Evolutionary conservation across 1,140 invertebrate species (phyloP), one percentile per base, ranked within the genome.

Genomic region (Bathynomus jamesi): DNA sequence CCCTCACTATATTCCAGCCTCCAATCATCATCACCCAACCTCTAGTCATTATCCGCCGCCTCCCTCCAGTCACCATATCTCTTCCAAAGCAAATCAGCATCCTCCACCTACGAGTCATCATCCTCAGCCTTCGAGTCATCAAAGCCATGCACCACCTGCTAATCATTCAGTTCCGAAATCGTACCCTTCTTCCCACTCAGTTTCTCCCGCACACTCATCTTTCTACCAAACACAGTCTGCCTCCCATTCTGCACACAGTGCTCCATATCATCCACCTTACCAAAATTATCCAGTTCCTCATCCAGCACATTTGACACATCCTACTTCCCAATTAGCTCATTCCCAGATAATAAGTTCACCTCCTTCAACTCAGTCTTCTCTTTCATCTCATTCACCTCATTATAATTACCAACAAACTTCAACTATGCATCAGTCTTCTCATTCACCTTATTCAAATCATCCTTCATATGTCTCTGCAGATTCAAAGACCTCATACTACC

Each of bases 361-460:
- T 63, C 61, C 61, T 27, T 7, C 60, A 21, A 29, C 63, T 30
- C 62, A 65, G n/a, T 30, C 31, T 25, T 69, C n/a, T 66, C n/a
- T n/a, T n/a, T n/a, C n/a, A n/a, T n/a, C 68, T 27, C 68, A 69
- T 69, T 28, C 46, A 11, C 4, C 60, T 7, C 61, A 63, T 25
- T 11, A 11, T 11, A 11, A 7, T 8, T 28, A 5, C 28, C 65
- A 21, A 66, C 24, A 13, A 40, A 2, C 65, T 28, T 40, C 32
- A 21, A 17, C 65, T 66, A 40, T n/a, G 21, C 65, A 66, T 66
- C 65, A 63, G 11, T 63, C 61, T 63, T 28, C 61, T 63, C 7
- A n/a, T 8, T 63, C 61, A 63, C 28, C 61, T n/a, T n/a, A n/a
- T n/a, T 5, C 61, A 63, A 7, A 21, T 21, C n/a, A 21, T 63